Conservation (phyloP, 1,140 invertebrate genomes). For the Scylla paramamosain region DNA sequence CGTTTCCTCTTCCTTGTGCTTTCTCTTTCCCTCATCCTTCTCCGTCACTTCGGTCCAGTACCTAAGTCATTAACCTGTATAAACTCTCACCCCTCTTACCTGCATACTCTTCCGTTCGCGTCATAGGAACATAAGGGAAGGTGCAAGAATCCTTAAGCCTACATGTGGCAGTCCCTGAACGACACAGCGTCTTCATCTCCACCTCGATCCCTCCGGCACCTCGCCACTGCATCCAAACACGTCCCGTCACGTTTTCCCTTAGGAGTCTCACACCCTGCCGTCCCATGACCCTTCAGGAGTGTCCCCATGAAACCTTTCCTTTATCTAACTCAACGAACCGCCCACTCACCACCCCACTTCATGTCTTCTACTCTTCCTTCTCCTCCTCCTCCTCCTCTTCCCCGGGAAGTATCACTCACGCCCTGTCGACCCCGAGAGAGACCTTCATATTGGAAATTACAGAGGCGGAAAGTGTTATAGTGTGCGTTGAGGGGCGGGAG, state of each 20-base stretch:
- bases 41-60: neutral
- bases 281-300: neutral
- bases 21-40: neutral
- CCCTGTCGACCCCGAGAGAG: slow-evolving; percentile 45
- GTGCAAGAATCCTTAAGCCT: no score
- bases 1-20: neutral
- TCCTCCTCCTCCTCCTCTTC: neutral
- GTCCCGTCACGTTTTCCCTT: neutral
- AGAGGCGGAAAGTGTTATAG: slow-evolving; percentile 65
- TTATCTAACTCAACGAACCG: neutral
- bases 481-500: slow-evolving; percentile 36
- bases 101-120: neutral
- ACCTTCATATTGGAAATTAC: slow-evolving; percentile 63
- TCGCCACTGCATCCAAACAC: neutral
- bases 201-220: neutral
- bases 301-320: neutral
- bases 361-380: neutral
- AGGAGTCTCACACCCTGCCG: neutral
- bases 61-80: neutral
- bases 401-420: slow-evolving; percentile 60
- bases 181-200: no score
- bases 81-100: neutral
- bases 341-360: neutral
- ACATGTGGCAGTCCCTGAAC: no score
- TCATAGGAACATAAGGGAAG: no score